These are phyloP conservation scores for Tenrec ecaudatus DNA, from an alignment of 2,113 vertebrate species.

Conservation along the genomic window DNA sequence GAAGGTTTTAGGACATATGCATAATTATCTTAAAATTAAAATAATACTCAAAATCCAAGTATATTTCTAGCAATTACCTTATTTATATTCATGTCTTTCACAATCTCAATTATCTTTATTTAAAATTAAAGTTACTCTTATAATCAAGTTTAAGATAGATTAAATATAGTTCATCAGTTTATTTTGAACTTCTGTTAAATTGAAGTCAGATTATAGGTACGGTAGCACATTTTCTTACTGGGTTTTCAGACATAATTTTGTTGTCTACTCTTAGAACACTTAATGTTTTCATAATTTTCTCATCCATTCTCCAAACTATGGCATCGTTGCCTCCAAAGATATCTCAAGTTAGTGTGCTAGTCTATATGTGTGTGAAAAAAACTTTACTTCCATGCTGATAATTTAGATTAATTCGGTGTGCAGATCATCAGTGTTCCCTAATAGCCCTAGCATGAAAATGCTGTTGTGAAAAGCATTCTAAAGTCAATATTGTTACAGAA, in stretches of 20 bases:
- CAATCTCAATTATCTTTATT: constrained; percentile 42
- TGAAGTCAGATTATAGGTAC: not conserved
- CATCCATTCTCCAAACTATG: not conserved
- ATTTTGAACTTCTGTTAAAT: not conserved
- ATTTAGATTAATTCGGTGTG: not conserved
- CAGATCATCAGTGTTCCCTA: not conserved
- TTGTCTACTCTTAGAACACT: not conserved
- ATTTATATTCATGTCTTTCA: not conserved
- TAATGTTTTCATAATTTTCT: not conserved
- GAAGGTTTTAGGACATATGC: not conserved
- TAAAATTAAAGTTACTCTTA: not conserved
- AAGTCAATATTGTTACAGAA: not conserved
- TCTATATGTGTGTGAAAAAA: not conserved
- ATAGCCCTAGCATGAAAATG: not conserved
- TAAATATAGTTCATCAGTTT: not conserved
- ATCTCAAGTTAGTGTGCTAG: not conserved
- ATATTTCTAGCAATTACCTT: not conserved
- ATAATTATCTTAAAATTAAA: constrained; percentile 64
- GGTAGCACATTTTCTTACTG: not conserved
- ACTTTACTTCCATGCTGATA: not conserved
- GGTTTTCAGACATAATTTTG: not conserved
- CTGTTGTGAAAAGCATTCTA: not conserved
- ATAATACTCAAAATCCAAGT: constrained; percentile 38
- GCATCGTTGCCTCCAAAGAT: not conserved
- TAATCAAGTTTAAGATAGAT: constrained; percentile 25